A percentile compares a stretch with the other conserved stretches of the same genome.
Conservation (phyloP, 2,113 vertebrate species). For the Myiagra hebetior region DNA sequence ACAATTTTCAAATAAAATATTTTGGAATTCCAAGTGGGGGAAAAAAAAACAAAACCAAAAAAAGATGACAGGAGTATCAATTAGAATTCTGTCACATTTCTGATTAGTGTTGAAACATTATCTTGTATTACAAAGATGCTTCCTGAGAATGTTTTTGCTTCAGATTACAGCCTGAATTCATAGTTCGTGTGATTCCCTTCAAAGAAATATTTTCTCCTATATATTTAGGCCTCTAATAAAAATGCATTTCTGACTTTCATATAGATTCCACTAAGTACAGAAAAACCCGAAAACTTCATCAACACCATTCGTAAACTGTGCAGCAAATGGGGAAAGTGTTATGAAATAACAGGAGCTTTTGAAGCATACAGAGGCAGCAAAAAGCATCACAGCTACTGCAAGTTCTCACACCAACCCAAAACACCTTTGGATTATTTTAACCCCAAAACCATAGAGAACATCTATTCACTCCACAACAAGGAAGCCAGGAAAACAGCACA, state of each 20-base stretch:
- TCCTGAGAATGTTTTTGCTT: neutral
- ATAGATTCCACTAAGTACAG: neutral
- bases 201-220: neutral
- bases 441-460: neutral
- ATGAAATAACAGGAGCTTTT: neutral
- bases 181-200: neutral
- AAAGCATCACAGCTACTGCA: neutral
- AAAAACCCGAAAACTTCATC: neutral
- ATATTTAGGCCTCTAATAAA: neutral
- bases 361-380: neutral
- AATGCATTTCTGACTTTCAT: neutral
- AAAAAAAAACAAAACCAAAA: fast-evolving
- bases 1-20: neutral
- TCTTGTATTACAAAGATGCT: neutral
- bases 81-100: neutral
- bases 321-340: neutral
- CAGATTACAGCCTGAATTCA: neutral
- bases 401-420: neutral
- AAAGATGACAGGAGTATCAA: neutral
- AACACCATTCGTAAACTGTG: neutral
- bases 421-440: neutral
- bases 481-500: neutral
- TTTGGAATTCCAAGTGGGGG: neutral
- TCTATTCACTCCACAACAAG: neutral
- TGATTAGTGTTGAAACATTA: neutral